These are phyloP conservation scores for Propithecus perrieri DNA, from an alignment of 2,797 vertebrate species.

Conservation along the genomic window DNA sequence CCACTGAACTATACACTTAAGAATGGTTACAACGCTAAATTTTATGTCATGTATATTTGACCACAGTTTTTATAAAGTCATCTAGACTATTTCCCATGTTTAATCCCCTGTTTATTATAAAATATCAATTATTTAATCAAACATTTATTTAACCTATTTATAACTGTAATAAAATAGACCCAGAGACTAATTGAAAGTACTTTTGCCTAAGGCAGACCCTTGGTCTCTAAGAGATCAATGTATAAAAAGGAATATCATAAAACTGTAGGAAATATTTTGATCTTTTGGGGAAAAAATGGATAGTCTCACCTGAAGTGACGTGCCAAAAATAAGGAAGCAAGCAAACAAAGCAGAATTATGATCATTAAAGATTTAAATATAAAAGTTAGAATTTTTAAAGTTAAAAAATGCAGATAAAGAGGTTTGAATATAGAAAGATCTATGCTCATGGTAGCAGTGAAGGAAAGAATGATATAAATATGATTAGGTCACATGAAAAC, in stretches of 20 bases:
- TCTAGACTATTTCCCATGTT: neutral
- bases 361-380: neutral
- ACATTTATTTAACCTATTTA: slow-evolving; percentile 25
- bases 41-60: neutral
- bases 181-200: neutral
- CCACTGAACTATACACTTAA: neutral
- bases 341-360: neutral
- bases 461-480: neutral
- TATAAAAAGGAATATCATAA: neutral
- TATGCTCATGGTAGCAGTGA: neutral
- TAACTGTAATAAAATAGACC: neutral
- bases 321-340: neutral
- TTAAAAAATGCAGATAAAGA: neutral
- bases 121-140: neutral
- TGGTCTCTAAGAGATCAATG: neutral
- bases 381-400: neutral
- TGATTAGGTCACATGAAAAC: neutral
- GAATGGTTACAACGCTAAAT: neutral
- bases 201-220: neutral
- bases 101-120: neutral
- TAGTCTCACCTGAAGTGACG: neutral
- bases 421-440: neutral
- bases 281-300: neutral
- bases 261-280: neutral
- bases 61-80: neutral